These are phyloP conservation scores for Dendrocincla fuliginosa DNA, from an alignment of 2,797 vertebrate species.

Conservation along the genomic window DNA sequence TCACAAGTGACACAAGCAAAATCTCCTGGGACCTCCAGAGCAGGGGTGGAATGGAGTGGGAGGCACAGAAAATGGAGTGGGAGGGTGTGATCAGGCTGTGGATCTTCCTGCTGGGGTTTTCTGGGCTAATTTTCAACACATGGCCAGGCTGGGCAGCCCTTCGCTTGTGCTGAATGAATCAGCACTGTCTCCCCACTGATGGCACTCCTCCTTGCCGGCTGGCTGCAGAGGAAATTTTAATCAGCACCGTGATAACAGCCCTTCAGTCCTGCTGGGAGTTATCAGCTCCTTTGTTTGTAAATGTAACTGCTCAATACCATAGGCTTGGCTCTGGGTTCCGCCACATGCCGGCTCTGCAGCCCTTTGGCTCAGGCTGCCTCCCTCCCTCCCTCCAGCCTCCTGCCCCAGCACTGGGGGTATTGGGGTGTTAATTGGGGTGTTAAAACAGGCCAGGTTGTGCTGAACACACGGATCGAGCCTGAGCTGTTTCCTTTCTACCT, in stretches of 20 bases:
- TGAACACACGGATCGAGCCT: neutral
- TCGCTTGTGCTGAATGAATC: neutral
- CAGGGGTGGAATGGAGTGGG: neutral
- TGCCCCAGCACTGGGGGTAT: neutral
- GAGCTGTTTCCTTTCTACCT: neutral
- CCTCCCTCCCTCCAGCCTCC: neutral
- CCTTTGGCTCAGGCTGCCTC: neutral
- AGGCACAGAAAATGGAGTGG: neutral
- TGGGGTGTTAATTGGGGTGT: rapidly evolving
- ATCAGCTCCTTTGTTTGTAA: constrained; percentile 44
- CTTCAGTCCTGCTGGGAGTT: constrained; percentile 1
- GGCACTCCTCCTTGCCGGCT: neutral
- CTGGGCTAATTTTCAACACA: neutral
- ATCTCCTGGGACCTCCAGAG: neutral
- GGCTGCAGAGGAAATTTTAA: constrained; percentile 16
- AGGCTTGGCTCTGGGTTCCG: neutral
- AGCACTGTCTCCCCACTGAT: neutral
- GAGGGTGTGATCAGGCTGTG: neutral
- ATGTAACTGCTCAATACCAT: neutral
- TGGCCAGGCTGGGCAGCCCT: neutral
- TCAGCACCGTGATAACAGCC: neutral
- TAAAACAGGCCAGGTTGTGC: neutral
- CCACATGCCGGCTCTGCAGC: neutral
- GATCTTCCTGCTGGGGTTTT: neutral
- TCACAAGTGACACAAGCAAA: neutral